Conservation (phyloP, 1,140 invertebrate species). For the Bombus polaris region DNA sequence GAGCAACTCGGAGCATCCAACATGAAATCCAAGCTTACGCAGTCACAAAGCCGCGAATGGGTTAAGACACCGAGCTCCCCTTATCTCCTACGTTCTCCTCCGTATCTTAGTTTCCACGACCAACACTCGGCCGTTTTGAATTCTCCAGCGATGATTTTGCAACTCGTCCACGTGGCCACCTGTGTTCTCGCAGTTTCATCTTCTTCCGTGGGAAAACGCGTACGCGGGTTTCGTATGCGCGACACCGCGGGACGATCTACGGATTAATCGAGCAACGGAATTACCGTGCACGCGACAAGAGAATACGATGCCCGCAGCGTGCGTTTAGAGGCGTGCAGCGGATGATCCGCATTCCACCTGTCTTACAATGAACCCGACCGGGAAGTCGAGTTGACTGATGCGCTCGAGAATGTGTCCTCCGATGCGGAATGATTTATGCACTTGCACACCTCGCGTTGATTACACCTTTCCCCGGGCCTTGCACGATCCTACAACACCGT, state of each 20-base stretch:
- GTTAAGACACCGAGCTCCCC: neutral
- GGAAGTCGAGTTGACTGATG: slow-evolving; percentile 23
- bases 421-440: slow-evolving; percentile 46
- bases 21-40: slow-evolving; percentile 15
- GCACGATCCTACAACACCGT: neutral
- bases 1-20: neutral
- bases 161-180: neutral
- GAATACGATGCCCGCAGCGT: neutral
- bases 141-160: neutral
- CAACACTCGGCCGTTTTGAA: neutral
- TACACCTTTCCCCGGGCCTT: slow-evolving; percentile 3
- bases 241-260: neutral
- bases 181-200: neutral
- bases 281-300: neutral
- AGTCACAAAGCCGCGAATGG: neutral
- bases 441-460: slow-evolving; percentile 13
- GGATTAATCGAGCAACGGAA: slow-evolving; percentile 43
- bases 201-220: neutral
- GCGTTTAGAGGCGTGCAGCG: slow-evolving; percentile 16
- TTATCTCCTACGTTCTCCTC: neutral
- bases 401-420: slow-evolving; percentile 27
- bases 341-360: slow-evolving; percentile 36
- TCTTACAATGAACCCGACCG: slow-evolving; percentile 32
- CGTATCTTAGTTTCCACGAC: neutral
- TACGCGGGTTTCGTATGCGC: slow-evolving; percentile 21